A percentile compares a stretch with the other conserved stretches of the same genome.
Conservation (phyloP, 2,113 vertebrate species). For the Thymallus thymallus region DNA sequence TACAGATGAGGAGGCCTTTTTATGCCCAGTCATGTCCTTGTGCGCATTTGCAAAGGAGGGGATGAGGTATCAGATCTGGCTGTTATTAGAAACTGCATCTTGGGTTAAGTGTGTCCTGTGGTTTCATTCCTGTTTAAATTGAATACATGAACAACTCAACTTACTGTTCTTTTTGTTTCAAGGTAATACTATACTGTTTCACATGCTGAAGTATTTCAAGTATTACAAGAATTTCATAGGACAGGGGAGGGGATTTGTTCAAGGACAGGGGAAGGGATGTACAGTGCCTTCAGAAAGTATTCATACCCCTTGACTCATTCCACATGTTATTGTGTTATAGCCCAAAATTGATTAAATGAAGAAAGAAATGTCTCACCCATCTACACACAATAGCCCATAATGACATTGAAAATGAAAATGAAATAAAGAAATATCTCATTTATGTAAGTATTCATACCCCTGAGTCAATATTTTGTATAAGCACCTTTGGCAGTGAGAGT, state of each 20-base stretch:
- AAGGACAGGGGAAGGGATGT: conserved; percentile 52
- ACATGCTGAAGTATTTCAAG: conserved; percentile 11
- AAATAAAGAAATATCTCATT: no score
- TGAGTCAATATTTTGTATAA: no score
- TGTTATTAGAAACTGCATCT: conserved; percentile 64
- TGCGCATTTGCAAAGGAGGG: conserved; percentile 43
- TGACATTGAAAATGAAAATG: conserved; percentile 14
- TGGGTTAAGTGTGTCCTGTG: conserved; percentile 60
- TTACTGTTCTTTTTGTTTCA: conserved; percentile 25
- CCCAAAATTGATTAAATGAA: no score
- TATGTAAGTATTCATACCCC: no score
- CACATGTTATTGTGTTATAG: no score
- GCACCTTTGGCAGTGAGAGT: no score
- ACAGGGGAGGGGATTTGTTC: no score
- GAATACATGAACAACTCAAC: conserved; percentile 23
- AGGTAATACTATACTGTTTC: neutral
- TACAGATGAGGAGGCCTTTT: conserved; percentile 72
- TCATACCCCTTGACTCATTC: no score
- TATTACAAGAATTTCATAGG: conserved; percentile 13
- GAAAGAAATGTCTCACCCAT: no score
- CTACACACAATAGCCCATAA: conserved; percentile 39
- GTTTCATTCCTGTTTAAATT: conserved; percentile 49
- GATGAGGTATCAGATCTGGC: conserved; percentile 64
- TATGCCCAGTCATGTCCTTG: conserved; percentile 73
- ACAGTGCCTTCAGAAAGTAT: no score